phyloP scores from a whole-genome alignment of 2,113 vertebrate species.

The Pangasianodon gigas region DNA sequence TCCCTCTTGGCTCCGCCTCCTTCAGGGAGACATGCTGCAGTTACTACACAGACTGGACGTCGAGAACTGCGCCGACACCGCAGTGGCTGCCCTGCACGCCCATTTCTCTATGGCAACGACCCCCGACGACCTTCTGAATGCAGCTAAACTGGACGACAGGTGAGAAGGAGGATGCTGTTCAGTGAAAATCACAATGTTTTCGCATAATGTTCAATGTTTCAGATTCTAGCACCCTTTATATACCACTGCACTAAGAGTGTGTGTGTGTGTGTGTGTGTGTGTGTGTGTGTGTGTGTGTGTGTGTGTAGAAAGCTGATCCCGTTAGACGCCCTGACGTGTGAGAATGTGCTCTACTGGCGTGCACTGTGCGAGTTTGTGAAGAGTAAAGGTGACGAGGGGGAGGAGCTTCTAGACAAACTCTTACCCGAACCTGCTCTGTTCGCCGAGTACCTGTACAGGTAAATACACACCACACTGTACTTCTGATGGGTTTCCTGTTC shows the following conservation, averaged over 20 bases:
- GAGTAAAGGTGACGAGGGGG: conserved; percentile 85
- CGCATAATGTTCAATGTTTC: not conserved
- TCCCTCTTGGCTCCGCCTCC: conserved; percentile 81
- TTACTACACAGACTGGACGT: conserved; percentile 91
- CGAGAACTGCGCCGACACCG: conserved; percentile 88
- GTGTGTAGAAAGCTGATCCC: conserved; percentile 84
- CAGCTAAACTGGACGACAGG: conserved; percentile 77
- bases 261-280: not conserved
- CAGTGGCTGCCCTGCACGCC: conserved; percentile 75
- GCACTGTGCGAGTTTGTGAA: conserved; percentile 88
- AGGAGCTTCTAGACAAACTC: conserved; percentile 84
- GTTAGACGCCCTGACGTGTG: conserved; percentile 81
- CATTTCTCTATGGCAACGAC: conserved; percentile 74
- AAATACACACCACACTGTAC: conserved; percentile 36
- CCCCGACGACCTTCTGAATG: conserved; percentile 73
- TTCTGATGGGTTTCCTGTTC: no score
- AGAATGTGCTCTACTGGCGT: conserved; percentile 89
- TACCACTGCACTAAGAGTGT: not conserved
- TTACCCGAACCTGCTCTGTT: conserved; percentile 87
- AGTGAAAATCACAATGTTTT: not conserved
- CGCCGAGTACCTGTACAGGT: conserved; percentile 87
- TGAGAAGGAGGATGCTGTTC: conserved; percentile 55
- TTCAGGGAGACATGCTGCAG: conserved; percentile 81
- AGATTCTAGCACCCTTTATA: not conserved
- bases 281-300: conserved; percentile 6